These are phyloP conservation scores for Stenodera caucasica DNA, from an alignment of 2,888 invertebrate species.

Conservation along the genomic window DNA sequence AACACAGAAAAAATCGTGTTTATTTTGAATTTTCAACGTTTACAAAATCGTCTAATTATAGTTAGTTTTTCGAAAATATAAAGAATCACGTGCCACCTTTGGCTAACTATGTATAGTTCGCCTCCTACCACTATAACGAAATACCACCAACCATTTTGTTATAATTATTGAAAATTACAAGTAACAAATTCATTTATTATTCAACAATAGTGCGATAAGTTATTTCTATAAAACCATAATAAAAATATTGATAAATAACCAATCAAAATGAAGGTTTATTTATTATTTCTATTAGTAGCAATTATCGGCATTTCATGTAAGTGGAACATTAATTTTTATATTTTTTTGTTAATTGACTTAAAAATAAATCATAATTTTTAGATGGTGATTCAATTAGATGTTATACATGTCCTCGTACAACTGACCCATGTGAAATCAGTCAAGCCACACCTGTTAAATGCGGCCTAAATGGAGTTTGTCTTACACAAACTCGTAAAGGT, in stretches of 20 bases:
- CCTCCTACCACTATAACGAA: background rate
- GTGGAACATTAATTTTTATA: background rate
- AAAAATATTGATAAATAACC: too few species aligned
- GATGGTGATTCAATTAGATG: background rate
- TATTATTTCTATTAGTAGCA: background rate
- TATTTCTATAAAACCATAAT: too few species aligned
- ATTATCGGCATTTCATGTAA: background rate
- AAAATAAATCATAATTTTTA: background rate
- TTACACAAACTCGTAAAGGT: background rate
- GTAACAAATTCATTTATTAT: too few species aligned
- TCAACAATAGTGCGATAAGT: too few species aligned
- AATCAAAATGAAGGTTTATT: background rate
- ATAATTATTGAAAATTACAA: conserved; percentile 4
- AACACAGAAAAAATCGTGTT: too few species aligned
- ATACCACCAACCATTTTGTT: background rate
- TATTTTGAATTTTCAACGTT: too few species aligned
- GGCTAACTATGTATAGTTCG: background rate
- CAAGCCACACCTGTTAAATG: background rate
- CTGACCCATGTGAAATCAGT: background rate
- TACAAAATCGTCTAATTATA: background rate
- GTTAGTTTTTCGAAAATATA: background rate
- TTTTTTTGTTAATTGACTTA: background rate
- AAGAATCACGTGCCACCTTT: background rate
- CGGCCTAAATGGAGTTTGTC: background rate
- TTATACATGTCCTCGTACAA: background rate